Evolutionary conservation across 1,140 invertebrate genomes (phyloP).

Genomic region (Platorchestia sp.): DNA sequence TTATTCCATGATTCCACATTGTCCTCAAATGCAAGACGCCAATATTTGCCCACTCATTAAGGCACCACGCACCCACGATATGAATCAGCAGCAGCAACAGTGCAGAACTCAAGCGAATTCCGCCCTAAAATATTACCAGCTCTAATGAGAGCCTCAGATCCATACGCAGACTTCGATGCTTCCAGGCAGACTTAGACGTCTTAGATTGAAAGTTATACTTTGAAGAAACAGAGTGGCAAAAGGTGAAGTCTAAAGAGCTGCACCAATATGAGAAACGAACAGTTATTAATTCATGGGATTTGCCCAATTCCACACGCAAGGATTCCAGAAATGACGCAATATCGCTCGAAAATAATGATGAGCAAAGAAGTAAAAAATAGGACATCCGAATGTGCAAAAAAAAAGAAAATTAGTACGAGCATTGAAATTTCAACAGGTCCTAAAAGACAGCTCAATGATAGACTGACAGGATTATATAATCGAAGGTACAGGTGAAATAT

Average conservation of each 20-base stretch:
- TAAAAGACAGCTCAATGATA: neutral
- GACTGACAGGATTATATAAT: too few relatives aligned
- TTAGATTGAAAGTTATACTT: neutral
- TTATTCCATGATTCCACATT: neutral
- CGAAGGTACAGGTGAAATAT: too few relatives aligned
- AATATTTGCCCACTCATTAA: neutral
- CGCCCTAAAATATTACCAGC: neutral
- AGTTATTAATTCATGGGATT: neutral
- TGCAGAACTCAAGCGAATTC: neutral
- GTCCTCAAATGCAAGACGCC: neutral
- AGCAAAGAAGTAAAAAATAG: neutral
- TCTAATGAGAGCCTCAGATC: neutral
- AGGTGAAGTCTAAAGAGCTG: too few relatives aligned
- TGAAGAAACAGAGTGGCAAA: neutral
- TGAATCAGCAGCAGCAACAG: neutral
- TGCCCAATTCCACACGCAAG: neutral
- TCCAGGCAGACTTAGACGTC: neutral
- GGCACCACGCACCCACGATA: neutral
- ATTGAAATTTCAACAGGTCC: neutral
- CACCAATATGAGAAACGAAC: neutral
- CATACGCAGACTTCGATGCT: neutral
- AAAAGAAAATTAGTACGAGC: neutral
- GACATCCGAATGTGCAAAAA: neutral
- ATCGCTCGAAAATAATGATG: neutral
- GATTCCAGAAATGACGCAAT: neutral